Base-by-base conservation (phyloP, 2,797 vertebrate species). In the Micromesistius poutassou region DNA sequence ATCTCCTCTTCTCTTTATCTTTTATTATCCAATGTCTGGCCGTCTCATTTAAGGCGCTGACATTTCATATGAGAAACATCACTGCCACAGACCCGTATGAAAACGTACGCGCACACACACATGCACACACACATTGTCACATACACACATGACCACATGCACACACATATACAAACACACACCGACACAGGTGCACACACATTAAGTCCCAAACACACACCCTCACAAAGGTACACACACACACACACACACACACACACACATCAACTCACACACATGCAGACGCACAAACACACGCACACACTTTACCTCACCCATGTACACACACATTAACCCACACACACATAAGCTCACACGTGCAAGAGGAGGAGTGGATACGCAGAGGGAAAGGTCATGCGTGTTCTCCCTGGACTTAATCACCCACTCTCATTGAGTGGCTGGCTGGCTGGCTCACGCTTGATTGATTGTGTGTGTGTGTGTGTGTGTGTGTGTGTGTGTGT, bases 381-480 rank as follows among this genome's bases (percentile, higher is more conserved):
- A 82, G 81, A 88, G 83, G 87, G 83, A 93, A 95, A 95, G 93
- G 93, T 95, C 93, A 94, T 89, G 84, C 73, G 86, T 88, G 78
- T 86, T 93, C 93, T 94, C 91, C 30, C 73, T 83, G 87, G 91
- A 91, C 89, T 91, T 92, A 93, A 94, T 94, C 93, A 94, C 89
- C 93, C 84, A 88, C 89, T 90, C 89, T 91, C 90, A 90, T 90
- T 90, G 90, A 93, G 90, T 93, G 90, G 88, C 90, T 87, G 82
- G 76, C 87, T 88, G 89, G 79, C 84, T 88, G 86, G 83, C 84
- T 87, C 83, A 89, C 90, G 90, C 91, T 91, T 91, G 82, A 42
- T 76, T 76, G 82, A 30, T 71, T 79, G 76, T 74, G 74, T 73
- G 78, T 38, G 36, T 55, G 36, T 71, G 30, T 75, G 35, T 19